Base-by-base conservation (phyloP, 2,113 vertebrate species). In the Hippocampus barbouri region DNA sequence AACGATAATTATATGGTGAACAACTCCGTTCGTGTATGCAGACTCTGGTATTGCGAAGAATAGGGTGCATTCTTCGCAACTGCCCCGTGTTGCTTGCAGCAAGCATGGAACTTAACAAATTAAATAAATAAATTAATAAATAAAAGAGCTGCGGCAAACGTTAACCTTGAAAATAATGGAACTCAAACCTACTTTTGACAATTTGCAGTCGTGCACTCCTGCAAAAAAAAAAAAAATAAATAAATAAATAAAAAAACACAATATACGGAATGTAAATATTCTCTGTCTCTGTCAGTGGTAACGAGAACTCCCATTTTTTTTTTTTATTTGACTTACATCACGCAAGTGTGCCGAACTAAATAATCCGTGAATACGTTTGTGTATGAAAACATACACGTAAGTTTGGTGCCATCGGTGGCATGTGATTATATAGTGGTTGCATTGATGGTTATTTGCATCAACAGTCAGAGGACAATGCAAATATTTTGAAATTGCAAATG, bases 361-460 rank as follows among this genome's bases (percentile, higher is more conserved):
- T 66, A 71, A 43, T 12, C 11, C n/a, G 47, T 66, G n/a, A 45
- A 66, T 66, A 25, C 3, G 4, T 25, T 66, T 66, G 9, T 43
- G 47, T 66, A 47, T 45, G 15, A 16, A 14, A 12, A 47, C n/a
- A 25, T 45, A 47, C 12, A 47, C 10, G 1, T 14, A 64, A 70
- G 68, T 64, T 66, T 23, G 47, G 69, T 72, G 66, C 43, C 49
- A 40, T 57, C 56, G 12, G 61, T 51, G 60, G 64, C 60, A 51
- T 69, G 43, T 77, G 81, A 81, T 70, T 86, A 6, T 38, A 6
- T 5, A 38, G 34, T 79, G 82, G 83, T 76, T 77, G 69, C 73
- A 79, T n/a, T 3, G 20, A 66, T 70, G 30, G 68, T 70, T 77
- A 88, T 89, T 84, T 88, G 83, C 89, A 89, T 89, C 78, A 71